Evolutionary conservation across 2,113 vertebrate species (phyloP).

Genomic region (Rhagologus leucostigma): DNA sequence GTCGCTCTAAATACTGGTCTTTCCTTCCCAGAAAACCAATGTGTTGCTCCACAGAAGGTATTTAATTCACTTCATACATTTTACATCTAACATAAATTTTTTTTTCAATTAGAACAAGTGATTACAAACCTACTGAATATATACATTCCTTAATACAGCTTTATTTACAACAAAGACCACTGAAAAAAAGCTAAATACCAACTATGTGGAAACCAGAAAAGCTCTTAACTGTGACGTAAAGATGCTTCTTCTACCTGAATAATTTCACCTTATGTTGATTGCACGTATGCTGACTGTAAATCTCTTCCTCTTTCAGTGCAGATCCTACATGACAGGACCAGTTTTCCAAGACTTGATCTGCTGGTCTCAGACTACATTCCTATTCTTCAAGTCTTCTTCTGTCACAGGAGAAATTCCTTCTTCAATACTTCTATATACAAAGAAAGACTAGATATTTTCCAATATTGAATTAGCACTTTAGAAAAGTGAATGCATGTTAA

Average conservation of each 20-base stretch:
- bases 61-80: neutral
- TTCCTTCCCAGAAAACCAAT: neutral
- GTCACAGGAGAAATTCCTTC: constrained; percentile 6
- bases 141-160: neutral
- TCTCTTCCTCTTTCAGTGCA: constrained; percentile 8
- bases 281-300: neutral
- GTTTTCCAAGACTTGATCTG: constrained; percentile 5
- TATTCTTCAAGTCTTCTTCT: constrained; percentile 19
- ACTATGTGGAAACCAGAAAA: neutral
- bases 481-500: neutral
- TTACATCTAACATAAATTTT: neutral
- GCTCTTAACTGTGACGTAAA: neutral
- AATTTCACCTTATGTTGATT: neutral
- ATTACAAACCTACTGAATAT: neutral
- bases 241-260: constrained; percentile 23
- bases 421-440: constrained; percentile 42
- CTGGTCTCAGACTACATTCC: neutral
- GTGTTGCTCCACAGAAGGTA: neutral
- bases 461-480: constrained; percentile 4
- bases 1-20: neutral
- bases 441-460: constrained; percentile 45
- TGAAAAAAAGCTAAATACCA: neutral
- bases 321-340: neutral
- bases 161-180: neutral
- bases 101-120: neutral